Percentiles rank a stretch among this genome's conserved stretches.
phyloP scores from a whole-genome alignment of 2,113 vertebrate genomes.

The Myanophis thanlyinensis region DNA sequence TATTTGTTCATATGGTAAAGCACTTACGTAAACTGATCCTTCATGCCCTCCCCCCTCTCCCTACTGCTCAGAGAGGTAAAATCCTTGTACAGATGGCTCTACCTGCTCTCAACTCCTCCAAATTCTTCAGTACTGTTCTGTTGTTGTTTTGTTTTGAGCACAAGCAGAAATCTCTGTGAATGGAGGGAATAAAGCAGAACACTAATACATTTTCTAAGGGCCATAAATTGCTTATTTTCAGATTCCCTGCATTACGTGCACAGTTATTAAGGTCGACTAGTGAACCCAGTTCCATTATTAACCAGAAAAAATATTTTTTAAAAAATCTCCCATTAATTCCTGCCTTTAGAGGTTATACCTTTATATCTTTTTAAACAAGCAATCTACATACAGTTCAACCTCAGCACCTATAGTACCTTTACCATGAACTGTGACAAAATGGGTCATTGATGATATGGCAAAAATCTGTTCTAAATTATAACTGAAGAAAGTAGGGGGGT shows the following conservation, averaged over 20 bases:
- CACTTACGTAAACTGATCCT: slow-evolving; percentile 85
- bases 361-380: not conserved
- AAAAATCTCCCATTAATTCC: not conserved
- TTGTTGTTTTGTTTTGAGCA: not conserved
- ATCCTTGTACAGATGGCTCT: slow-evolving; percentile 76
- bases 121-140: slow-evolving; percentile 29
- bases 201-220: not conserved
- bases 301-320: not conserved
- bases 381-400: not conserved
- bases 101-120: slow-evolving; percentile 67
- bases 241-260: not conserved
- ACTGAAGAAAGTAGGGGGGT: not conserved
- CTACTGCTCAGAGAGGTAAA: slow-evolving; percentile 62
- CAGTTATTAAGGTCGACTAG: not conserved
- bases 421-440: not conserved
- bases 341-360: not conserved
- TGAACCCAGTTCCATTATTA: not conserved
- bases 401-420: not conserved
- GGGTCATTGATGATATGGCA: not conserved
- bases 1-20: slow-evolving; percentile 90
- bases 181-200: slow-evolving; percentile 34
- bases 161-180: slow-evolving; percentile 26
- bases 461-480: not conserved
- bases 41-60: slow-evolving; percentile 16
- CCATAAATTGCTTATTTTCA: slow-evolving; percentile 35